Percentiles rank a stretch among this genome's conserved stretches.
Evolutionary conservation across 2,888 invertebrate genomes (phyloP).

Genomic region (Drosophila nigricruria): DNA sequence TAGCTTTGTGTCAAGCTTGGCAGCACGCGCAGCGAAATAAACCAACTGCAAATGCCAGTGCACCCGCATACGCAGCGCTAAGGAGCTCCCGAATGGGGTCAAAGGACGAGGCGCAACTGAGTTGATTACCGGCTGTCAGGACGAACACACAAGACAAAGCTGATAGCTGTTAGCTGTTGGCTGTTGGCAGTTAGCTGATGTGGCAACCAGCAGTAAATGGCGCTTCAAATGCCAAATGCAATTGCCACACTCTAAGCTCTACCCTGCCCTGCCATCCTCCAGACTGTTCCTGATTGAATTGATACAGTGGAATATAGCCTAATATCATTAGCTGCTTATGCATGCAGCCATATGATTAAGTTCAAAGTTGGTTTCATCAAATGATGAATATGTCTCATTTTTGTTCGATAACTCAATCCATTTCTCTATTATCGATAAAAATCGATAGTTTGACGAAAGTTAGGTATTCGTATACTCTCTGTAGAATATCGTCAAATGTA

Average conservation of each 20-base stretch:
- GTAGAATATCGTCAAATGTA: not conserved
- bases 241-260: slow-evolving; percentile 39
- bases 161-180: slow-evolving; percentile 30
- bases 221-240: slow-evolving; percentile 40
- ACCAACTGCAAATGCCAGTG: slow-evolving; percentile 35
- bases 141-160: slow-evolving; percentile 62
- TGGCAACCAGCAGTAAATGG: slow-evolving; percentile 30
- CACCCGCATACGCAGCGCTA: slow-evolving; percentile 37
- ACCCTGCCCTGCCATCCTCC: not conserved
- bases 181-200: not conserved
- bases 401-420: too few relatives aligned
- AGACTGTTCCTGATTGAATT: slow-evolving; percentile 4
- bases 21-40: slow-evolving; percentile 17
- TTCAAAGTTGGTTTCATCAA: not conserved
- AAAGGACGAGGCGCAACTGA: slow-evolving; percentile 62
- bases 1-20: slow-evolving; percentile 24
- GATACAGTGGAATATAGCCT: not conserved
- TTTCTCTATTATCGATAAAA: too few relatives aligned
- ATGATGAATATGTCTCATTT: not conserved
- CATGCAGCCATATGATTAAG: not conserved
- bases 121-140: slow-evolving; percentile 67
- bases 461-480: not conserved
- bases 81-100: slow-evolving; percentile 40
- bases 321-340: not conserved
- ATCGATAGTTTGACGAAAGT: too few relatives aligned